Evolutionary conservation across 1,140 invertebrate genomes (phyloP).

Genomic region (Lasioglossum albipes): DNA sequence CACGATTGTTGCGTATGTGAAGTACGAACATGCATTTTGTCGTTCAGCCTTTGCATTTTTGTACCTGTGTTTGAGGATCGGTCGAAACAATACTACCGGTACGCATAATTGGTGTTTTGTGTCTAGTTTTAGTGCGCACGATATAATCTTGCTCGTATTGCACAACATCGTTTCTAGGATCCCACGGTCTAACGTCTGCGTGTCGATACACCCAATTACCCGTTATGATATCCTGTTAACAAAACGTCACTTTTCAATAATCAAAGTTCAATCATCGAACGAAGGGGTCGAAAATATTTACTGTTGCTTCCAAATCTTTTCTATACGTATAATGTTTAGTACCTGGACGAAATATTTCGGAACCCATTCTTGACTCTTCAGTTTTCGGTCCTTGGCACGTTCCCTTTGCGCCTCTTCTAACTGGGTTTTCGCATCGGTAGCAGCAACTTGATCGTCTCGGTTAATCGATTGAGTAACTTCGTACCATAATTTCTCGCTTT

Average conservation of each 20-base stretch:
- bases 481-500: constrained; percentile 93
- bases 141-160: constrained; percentile 89
- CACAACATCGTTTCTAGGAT: constrained; percentile 89
- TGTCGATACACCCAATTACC: constrained; percentile 90
- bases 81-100: constrained; percentile 83
- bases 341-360: constrained; percentile 87
- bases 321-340: background rate
- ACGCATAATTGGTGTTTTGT: constrained; percentile 86
- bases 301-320: background rate
- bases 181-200: constrained; percentile 89
- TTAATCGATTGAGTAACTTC: constrained; percentile 91
- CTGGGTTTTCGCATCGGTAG: constrained; percentile 93
- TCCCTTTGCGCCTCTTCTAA: constrained; percentile 92
- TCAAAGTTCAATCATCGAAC: background rate
- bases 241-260: background rate
- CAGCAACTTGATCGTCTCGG: constrained; percentile 87
- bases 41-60: constrained; percentile 42
- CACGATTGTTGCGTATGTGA: constrained; percentile 14
- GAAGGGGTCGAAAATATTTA: background rate
- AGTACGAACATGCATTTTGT: constrained; percentile 37
- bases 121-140: constrained; percentile 86
- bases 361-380: constrained; percentile 83
- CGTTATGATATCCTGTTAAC: constrained; percentile 81
- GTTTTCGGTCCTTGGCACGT: constrained; percentile 84
- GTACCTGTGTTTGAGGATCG: constrained; percentile 80